phyloP scores from a whole-genome alignment of 2,888 invertebrate genomes.

The Caenorhabditis sulstoni region DNA sequence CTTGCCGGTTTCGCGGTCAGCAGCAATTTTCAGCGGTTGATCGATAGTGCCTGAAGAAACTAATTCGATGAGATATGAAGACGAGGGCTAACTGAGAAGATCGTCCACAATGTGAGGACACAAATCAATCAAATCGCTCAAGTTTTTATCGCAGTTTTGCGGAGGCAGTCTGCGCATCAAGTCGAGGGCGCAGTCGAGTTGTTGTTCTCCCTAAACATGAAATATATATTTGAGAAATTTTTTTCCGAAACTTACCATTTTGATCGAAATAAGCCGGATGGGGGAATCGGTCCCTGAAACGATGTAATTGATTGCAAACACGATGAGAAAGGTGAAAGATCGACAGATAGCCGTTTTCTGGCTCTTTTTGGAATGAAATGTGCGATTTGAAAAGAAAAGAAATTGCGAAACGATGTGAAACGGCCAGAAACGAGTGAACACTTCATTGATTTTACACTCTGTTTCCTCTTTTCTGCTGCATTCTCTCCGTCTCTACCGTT shows the following conservation, averaged over 20 bases:
- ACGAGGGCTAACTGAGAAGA: slow-evolving; percentile 58
- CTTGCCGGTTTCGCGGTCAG: slow-evolving; percentile 93
- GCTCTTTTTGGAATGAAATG: not conserved
- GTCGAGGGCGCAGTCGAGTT: slow-evolving; percentile 98
- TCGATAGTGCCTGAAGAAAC: slow-evolving; percentile 85
- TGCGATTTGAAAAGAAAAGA: slow-evolving; percentile 9
- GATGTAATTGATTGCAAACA: not conserved
- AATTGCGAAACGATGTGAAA: slow-evolving; percentile 33
- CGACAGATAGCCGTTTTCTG: not conserved
- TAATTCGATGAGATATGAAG: not conserved
- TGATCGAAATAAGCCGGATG: not conserved
- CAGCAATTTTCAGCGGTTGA: slow-evolving; percentile 96
- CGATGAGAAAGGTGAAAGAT: not conserved
- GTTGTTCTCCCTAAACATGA: slow-evolving; percentile 69
- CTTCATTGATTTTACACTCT: slow-evolving; percentile 57
- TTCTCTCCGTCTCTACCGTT: slow-evolving; percentile 17
- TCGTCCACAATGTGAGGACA: slow-evolving; percentile 79
- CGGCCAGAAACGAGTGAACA: slow-evolving; percentile 32
- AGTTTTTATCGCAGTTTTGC: slow-evolving; percentile 98
- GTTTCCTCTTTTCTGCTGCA: slow-evolving; percentile 12
- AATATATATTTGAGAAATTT: not conserved
- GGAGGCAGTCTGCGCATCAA: slow-evolving; percentile 98
- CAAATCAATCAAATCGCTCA: slow-evolving; percentile 96
- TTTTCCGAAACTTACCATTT: slow-evolving; percentile 35
- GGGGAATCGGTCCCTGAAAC: slow-evolving; percentile 21